These are phyloP conservation scores for Mus pahari DNA, from an alignment of 2,113 vertebrate genomes.

Conservation along the genomic window DNA sequence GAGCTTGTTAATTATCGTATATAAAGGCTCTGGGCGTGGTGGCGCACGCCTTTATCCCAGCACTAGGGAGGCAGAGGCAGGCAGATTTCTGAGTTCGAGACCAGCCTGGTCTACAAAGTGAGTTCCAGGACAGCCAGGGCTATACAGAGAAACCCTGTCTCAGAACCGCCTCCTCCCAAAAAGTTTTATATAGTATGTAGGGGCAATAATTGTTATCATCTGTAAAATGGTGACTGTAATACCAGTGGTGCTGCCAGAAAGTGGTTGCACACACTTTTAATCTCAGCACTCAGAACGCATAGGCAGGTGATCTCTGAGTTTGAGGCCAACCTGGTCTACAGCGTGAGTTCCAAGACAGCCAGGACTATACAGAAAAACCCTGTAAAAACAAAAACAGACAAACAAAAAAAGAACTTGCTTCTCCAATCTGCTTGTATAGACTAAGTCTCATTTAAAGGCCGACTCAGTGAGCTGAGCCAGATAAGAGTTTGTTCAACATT, in stretches of 20 bases:
- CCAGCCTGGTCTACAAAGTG: too few relatives aligned
- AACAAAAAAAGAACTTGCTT: background rate
- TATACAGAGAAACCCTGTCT: too few relatives aligned
- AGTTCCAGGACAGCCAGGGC: too few relatives aligned
- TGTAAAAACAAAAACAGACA: background rate
- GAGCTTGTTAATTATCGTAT: conserved; percentile 18
- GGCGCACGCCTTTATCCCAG: too few relatives aligned
- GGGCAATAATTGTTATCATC: conserved; percentile 4
- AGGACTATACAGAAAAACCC: background rate
- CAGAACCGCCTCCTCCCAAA: too few relatives aligned
- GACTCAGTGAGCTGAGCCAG: background rate
- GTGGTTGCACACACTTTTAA: background rate
- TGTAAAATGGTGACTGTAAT: conserved; percentile 28
- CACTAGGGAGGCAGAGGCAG: too few relatives aligned
- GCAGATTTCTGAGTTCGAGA: too few relatives aligned
- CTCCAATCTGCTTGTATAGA: background rate
- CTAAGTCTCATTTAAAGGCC: background rate
- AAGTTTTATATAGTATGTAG: too few relatives aligned
- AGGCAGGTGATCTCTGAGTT: background rate
- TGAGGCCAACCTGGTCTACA: background rate
- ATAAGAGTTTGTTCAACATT: background rate
- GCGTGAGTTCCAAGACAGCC: background rate
- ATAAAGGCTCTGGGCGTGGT: too few relatives aligned
- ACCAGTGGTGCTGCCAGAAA: background rate
- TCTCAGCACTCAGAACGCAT: background rate